Base-by-base conservation (phyloP, 2,113 vertebrate genomes). In the Anolis carolinensis region DNA sequence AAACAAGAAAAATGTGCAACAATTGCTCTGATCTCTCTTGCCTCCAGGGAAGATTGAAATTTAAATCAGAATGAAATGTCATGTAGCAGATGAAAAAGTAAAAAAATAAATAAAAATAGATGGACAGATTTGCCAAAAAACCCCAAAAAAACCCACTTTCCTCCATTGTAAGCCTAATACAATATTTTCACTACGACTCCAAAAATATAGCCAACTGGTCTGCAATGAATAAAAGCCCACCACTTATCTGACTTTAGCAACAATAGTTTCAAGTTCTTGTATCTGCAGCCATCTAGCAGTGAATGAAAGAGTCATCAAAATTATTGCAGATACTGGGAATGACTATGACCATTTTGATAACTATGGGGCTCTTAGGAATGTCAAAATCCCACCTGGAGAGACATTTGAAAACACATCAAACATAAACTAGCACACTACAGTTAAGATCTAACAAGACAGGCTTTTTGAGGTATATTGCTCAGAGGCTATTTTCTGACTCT, bases 1-100 rank as follows among this genome's bases (percentile, higher is more conserved):
- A 89, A 81, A 90, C 87, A 83, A 91, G 84, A 86, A 90, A 86
- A 91, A 80, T 80, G 83, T 18, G 80, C 89, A 89, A 91, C 73
- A 73, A 84, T 90, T 84, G 86, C 27, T 1, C 84, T 87, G 5
- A 32, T 30, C 84, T 90, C 89, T 20, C 70, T 91, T 39, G 74
- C 48, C 75, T 84, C 80, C 81, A 89, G 55, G 90, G 87, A 94
- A 87, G 71, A 84, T 70, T n/a, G 50, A 10, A n/a, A 55, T 81
- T 86, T 70, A 65, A 88, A 92, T 93, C 73, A 84, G 4, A 72
- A 91, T 59, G 55, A 52, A 59, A 84, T 83, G 27, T 81, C 71
- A 30, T 71, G 65, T 74, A 52, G 70, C 71, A 86, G 71, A 81
- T 36, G 79, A 39, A 32, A 36, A 5, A 10, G 16, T 25, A 5